Percentiles rank a stretch among this genome's conserved stretches.
phyloP scores from a whole-genome alignment of 2,888 invertebrate genomes.

The Troides oblongomaculatus region DNA sequence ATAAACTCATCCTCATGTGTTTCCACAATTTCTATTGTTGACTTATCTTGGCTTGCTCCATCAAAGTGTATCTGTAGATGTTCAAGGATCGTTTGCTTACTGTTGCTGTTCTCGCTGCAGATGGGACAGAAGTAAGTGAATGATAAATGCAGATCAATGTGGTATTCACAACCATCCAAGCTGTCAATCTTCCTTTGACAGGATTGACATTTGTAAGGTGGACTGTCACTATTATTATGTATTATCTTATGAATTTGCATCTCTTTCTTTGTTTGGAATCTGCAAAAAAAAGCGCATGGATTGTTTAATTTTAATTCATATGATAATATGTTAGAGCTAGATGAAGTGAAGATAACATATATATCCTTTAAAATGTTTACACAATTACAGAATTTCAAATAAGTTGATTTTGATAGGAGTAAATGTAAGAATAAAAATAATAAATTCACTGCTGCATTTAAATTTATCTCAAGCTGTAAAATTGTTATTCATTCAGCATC shows the following conservation, averaged over 20 bases:
- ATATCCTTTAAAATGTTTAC: no score
- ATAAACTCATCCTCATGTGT: conserved; percentile 57
- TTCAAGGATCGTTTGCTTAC: conserved; percentile 46
- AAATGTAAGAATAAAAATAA: no score
- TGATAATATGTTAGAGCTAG: neutral
- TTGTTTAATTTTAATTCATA: neutral
- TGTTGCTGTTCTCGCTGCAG: conserved; percentile 52
- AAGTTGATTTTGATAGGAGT: no score
- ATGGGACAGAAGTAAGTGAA: conserved; percentile 62
- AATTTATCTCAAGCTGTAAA: no score
- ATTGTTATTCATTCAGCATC: no score
- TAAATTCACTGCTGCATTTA: no score
- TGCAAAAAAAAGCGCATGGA: conserved; percentile 33
- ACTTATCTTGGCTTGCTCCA: conserved; percentile 44
- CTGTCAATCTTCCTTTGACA: conserved; percentile 52
- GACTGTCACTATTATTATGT: conserved; percentile 53
- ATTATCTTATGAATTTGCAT: conserved; percentile 56
- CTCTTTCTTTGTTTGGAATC: conserved; percentile 62
- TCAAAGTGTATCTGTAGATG: conserved; percentile 65
- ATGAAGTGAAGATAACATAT: no score
- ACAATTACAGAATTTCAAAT: no score
- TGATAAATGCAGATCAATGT: conserved; percentile 59
- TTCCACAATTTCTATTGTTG: conserved; percentile 43
- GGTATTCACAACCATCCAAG: conserved; percentile 56
- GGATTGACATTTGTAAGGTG: conserved; percentile 58